Conservation (phyloP, 2,797 vertebrate species). For the Gadopsis bispinosus region DNA sequence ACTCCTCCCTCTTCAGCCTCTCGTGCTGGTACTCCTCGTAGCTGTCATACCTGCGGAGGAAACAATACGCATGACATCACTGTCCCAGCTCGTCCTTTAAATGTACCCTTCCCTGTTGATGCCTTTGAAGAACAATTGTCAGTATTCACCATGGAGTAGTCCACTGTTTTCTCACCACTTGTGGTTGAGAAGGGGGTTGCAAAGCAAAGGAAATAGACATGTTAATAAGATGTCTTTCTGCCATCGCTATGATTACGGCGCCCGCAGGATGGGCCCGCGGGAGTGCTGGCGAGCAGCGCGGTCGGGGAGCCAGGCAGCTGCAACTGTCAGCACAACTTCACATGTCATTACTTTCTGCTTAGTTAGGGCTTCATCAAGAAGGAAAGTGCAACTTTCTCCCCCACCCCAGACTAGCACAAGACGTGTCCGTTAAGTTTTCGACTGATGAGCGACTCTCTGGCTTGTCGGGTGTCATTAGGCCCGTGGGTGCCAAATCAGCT, state of each 20-base stretch:
- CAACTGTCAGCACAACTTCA: constrained; percentile 88
- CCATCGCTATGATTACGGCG: constrained; percentile 72
- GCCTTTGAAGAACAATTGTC: constrained; percentile 37
- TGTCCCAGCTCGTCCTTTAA: constrained; percentile 31
- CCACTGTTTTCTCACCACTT: constrained; percentile 1
- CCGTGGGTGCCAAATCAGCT: constrained; percentile 74
- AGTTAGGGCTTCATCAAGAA: constrained; percentile 84
- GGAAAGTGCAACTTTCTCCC: constrained; percentile 80
- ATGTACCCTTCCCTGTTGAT: constrained; percentile 16
- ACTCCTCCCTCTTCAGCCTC: constrained; percentile 95
- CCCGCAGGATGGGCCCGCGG: constrained; percentile 75
- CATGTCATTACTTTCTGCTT: constrained; percentile 89
- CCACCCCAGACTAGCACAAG: constrained; percentile 53
- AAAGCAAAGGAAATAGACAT: constrained; percentile 68
- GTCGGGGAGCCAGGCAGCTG: constrained; percentile 81
- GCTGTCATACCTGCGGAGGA: constrained; percentile 92
- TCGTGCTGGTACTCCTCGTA: constrained; percentile 98
- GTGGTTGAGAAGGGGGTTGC: constrained; percentile 20
- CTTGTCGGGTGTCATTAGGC: constrained; percentile 81
- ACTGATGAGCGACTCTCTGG: constrained; percentile 75
- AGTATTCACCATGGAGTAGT: constrained; percentile 45
- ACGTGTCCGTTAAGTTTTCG: constrained; percentile 75
- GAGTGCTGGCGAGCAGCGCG: constrained; percentile 68
- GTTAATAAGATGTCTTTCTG: constrained; percentile 80
- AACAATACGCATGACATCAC: constrained; percentile 29